phyloP scores from a whole-genome alignment of 2,888 invertebrate species.

The Stictocephala bisonia region DNA sequence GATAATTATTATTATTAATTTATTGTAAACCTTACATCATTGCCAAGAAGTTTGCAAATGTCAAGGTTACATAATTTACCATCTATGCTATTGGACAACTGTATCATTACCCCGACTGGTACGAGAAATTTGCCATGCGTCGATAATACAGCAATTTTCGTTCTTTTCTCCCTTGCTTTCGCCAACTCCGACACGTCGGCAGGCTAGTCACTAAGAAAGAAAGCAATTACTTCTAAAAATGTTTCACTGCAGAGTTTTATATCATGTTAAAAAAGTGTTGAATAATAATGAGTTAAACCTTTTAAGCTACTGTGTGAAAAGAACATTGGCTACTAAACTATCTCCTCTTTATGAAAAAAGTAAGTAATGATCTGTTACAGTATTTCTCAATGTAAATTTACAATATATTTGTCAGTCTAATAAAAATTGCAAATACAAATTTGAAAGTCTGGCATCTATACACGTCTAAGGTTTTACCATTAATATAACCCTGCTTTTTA shows the following conservation, averaged over 20 bases:
- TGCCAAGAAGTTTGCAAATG: no score
- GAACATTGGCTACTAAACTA: conserved; percentile 12
- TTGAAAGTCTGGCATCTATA: no score
- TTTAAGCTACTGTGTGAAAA: neutral
- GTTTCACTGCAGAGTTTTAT: neutral
- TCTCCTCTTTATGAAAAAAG: conserved; percentile 1
- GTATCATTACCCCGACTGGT: conserved; percentile 7
- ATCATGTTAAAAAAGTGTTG: neutral
- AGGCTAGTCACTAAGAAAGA: conserved; percentile 5
- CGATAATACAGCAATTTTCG: neutral
- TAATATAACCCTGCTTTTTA: no score
- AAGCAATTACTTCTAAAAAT: neutral
- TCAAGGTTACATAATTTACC: no score
- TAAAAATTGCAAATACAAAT: no score
- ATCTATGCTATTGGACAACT: no score
- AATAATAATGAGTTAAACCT: conserved; percentile 1
- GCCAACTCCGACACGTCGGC: no score
- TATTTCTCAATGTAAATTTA: no score
- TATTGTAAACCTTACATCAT: no score
- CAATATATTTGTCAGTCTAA: no score
- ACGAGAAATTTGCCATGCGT: conserved; percentile 4
- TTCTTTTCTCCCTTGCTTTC: neutral
- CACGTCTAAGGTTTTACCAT: no score
- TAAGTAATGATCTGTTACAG: neutral
- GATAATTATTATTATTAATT: no score